phyloP scores from a whole-genome alignment of 2,113 vertebrate genomes.

The Panthera leo region DNA sequence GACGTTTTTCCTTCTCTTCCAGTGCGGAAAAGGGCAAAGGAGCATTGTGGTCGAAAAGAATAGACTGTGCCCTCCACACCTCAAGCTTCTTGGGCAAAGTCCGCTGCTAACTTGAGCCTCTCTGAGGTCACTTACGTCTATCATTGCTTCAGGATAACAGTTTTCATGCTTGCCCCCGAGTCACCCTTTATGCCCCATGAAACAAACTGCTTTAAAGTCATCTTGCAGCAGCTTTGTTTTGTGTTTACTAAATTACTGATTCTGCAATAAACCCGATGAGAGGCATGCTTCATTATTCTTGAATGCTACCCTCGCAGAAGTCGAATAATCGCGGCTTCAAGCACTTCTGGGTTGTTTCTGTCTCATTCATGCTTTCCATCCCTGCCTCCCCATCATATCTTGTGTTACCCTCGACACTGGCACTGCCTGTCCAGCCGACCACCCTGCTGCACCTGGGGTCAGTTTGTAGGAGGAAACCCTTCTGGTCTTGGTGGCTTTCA shows the following conservation, averaged over 20 bases:
- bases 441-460: neutral
- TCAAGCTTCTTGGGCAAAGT: neutral
- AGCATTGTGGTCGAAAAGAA: neutral
- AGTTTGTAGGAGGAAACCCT: neutral
- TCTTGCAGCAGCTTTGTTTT: conserved; percentile 58
- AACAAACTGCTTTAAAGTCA: conserved; percentile 21
- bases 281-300: conserved; percentile 52
- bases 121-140: neutral
- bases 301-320: conserved; percentile 34
- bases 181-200: conserved; percentile 60
- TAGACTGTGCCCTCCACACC: neutral
- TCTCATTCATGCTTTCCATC: neutral
- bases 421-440: neutral
- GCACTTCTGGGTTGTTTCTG: neutral
- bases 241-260: conserved; percentile 66
- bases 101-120: neutral
- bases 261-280: conserved; percentile 56
- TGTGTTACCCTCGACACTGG: neutral
- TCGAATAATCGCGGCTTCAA: neutral
- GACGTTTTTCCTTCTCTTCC: neutral
- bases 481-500: neutral
- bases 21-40: neutral
- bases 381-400: neutral
- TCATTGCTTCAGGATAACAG: neutral
- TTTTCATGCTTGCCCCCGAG: neutral